Conservation (phyloP, 1,140 invertebrate genomes). For the Bombus waltoni region DNA sequence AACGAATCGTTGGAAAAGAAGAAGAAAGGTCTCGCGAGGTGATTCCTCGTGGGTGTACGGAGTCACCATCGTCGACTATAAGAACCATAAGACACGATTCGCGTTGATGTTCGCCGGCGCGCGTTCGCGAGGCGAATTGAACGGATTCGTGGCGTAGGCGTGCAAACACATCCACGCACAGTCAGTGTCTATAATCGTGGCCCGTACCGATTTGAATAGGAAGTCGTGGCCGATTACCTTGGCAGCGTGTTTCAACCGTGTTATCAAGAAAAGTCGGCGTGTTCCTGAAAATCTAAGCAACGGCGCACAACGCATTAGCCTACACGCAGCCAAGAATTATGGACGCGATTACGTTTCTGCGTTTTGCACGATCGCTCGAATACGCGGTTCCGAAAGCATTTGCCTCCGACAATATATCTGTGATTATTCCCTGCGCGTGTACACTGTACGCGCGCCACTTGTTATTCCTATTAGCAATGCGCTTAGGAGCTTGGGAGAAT, state of each 20-base stretch:
- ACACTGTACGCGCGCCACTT: background rate
- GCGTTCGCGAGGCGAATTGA: background rate
- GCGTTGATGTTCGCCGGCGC: conserved; percentile 3
- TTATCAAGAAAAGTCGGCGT: conserved; percentile 18
- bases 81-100: background rate
- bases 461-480: background rate
- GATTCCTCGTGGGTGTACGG: background rate
- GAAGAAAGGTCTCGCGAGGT: background rate
- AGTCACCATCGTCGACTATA: background rate
- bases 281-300: conserved; percentile 25
- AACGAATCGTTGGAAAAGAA: background rate
- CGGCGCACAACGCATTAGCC: background rate
- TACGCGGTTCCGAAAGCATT: background rate
- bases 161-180: conserved; percentile 16
- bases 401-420: background rate
- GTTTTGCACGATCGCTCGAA: background rate
- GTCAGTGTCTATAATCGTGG: conserved; percentile 6
- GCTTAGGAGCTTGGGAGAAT: background rate
- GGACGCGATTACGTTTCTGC: background rate
- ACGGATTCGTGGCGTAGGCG: conserved; percentile 17
- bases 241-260: conserved; percentile 14
- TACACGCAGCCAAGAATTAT: background rate
- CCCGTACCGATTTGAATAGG: conserved; percentile 14
- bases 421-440: background rate
- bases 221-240: background rate